A percentile compares a stretch with the other conserved stretches of the same genome.
phyloP scores from a whole-genome alignment of 1,140 invertebrate genomes.

The Brachionus rubens region DNA sequence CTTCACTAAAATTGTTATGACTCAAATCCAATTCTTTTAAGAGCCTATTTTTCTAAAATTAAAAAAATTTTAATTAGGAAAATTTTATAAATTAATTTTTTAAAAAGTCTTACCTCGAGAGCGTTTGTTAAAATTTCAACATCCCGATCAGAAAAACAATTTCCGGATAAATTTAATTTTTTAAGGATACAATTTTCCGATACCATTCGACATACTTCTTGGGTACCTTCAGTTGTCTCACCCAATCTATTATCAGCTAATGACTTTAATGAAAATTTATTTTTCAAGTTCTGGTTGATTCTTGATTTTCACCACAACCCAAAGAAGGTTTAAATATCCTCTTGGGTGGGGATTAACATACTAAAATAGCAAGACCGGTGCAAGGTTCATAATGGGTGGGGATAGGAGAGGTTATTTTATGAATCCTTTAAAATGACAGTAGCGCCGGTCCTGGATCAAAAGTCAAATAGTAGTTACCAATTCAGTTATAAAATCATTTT shows the following conservation, averaged over 20 bases:
- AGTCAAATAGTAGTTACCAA: too few species aligned
- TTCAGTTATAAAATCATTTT: constrained; percentile 49
- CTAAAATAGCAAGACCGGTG: too few species aligned
- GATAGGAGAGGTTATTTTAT: too few species aligned
- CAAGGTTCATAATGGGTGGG: too few species aligned
- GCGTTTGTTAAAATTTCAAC: constrained; percentile 51
- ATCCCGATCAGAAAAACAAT: constrained; percentile 50
- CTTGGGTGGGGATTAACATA: too few species aligned
- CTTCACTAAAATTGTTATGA: constrained; percentile 54
- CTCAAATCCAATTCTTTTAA: constrained; percentile 55
- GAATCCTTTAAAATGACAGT: too few species aligned
- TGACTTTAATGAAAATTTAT: constrained; percentile 21
- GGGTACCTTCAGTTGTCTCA: constrained; percentile 48
- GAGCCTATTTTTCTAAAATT: constrained; percentile 49
- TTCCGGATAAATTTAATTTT: constrained; percentile 55
- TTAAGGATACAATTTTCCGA: constrained; percentile 48
- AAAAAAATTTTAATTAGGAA: constrained; percentile 40
- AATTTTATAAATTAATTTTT: background rate
- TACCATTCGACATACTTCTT: constrained; percentile 30
- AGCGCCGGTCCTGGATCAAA: too few species aligned
- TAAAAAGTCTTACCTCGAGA: constrained; percentile 53
- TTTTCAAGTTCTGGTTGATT: background rate
- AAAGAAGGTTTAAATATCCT: too few species aligned
- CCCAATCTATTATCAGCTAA: constrained; percentile 54
- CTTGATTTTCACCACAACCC: too few species aligned